These are phyloP conservation scores for Dipodomys stephensi DNA, from an alignment of 2,113 vertebrate species.

Conservation along the genomic window DNA sequence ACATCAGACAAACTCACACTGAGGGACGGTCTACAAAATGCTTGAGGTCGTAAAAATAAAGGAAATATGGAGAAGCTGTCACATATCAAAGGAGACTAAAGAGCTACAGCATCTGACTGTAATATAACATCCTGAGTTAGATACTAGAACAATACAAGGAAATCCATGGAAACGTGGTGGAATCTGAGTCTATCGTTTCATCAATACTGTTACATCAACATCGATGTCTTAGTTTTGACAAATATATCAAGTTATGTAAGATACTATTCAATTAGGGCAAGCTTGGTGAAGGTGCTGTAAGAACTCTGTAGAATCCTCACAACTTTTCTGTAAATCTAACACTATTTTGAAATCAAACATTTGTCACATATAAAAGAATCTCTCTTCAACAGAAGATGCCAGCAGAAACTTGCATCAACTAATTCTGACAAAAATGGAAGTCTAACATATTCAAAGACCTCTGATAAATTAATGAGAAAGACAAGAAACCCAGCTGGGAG, in stretches of 20 bases:
- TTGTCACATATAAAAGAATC: not conserved
- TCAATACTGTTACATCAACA: not conserved
- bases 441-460: not conserved
- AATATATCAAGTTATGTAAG: not conserved
- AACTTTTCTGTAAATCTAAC: slow-evolving; percentile 21
- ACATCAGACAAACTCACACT: slow-evolving; percentile 11
- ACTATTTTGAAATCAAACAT: slow-evolving; percentile 30
- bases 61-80: not conserved
- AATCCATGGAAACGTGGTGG: not conserved
- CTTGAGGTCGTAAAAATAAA: not conserved
- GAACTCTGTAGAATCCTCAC: not conserved
- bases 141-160: not conserved
- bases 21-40: not conserved
- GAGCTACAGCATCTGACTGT: not conserved
- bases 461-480: slow-evolving; percentile 32
- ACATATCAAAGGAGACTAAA: not conserved
- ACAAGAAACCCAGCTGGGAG: not conserved
- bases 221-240: not conserved
- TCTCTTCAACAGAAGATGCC: slow-evolving; percentile 14
- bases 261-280: not conserved
- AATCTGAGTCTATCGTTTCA: not conserved
- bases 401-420: not conserved
- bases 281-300: not conserved
- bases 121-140: not conserved
- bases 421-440: not conserved